Conservation (phyloP, 2,797 vertebrate genomes). For the Diceros bicornis region DNA sequence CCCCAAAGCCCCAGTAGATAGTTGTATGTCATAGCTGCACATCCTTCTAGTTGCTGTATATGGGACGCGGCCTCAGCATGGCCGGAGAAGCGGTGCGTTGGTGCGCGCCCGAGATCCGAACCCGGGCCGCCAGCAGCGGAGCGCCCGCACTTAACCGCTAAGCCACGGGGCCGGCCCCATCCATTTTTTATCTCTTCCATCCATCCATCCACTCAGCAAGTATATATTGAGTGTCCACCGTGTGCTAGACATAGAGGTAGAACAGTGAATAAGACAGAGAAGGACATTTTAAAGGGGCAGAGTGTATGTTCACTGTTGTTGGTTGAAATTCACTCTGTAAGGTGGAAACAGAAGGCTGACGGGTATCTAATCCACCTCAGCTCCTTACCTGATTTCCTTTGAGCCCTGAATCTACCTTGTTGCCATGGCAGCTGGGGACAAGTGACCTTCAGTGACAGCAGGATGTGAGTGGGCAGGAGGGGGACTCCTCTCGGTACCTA, state of each 20-base stretch:
- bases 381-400: neutral
- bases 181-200: too few relatives aligned
- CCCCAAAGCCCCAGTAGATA: too few relatives aligned
- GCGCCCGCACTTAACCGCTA: too few relatives aligned
- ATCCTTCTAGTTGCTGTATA: too few relatives aligned
- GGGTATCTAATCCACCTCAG: neutral
- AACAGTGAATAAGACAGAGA: neutral
- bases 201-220: neutral
- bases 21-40: too few relatives aligned
- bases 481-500: fast-evolving
- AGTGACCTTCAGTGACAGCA: neutral
- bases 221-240: neutral
- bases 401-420: neutral
- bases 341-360: neutral
- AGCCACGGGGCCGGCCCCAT: too few relatives aligned
- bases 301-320: neutral
- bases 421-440: neutral
- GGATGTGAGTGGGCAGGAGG: neutral
- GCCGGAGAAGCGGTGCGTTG: too few relatives aligned
- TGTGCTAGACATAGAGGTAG: neutral
- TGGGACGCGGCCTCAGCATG: too few relatives aligned
- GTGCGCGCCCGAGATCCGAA: too few relatives aligned
- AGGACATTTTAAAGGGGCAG: neutral
- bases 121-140: too few relatives aligned
- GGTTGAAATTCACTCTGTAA: neutral